A percentile compares a stretch with the other conserved stretches of the same genome.
These are phyloP conservation scores for Agriopis leucophaearia DNA, from an alignment of 2,888 invertebrate species.

Conservation along the genomic window DNA sequence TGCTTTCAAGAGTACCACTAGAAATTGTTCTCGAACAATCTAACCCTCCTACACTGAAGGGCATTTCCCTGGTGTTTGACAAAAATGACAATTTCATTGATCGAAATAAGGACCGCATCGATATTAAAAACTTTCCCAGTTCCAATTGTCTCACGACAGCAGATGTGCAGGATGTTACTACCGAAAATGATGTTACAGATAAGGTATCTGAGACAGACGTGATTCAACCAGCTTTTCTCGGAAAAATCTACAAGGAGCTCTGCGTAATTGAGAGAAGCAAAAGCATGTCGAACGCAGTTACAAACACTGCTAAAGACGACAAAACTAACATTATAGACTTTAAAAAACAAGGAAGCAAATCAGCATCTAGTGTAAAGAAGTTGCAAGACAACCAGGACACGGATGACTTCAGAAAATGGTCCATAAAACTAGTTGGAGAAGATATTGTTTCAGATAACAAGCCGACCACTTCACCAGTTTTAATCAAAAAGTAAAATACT, in stretches of 20 bases:
- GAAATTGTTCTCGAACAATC: conserved; percentile 30
- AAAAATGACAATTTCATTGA: conserved; percentile 52
- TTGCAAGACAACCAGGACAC: neutral
- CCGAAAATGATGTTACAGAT: conserved; percentile 10
- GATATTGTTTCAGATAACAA: neutral
- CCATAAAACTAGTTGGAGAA: conserved; percentile 22
- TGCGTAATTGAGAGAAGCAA: conserved; percentile 28
- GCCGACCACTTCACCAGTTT: neutral
- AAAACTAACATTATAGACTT: conserved; percentile 35
- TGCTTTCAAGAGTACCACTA: conserved; percentile 24
- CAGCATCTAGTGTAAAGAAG: conserved; percentile 31
- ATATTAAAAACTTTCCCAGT: conserved; percentile 17
- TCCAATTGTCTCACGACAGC: conserved; percentile 1
- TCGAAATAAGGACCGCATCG: conserved; percentile 37
- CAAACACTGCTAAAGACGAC: conserved; percentile 36
- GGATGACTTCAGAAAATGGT: conserved; percentile 29
- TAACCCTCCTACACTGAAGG: conserved; percentile 31
- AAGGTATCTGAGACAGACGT: conserved; percentile 21
- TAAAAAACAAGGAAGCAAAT: conserved; percentile 41
- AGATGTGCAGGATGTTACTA: conserved; percentile 9
- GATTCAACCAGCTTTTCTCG: conserved; percentile 41
- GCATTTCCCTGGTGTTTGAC: conserved; percentile 57
- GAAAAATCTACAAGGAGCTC: conserved; percentile 43
- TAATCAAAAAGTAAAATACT: conserved; percentile 4
- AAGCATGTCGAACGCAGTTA: conserved; percentile 30